Evolutionary conservation across 1,140 invertebrate genomes (phyloP).

Genomic region (Cotesia glomerata): DNA sequence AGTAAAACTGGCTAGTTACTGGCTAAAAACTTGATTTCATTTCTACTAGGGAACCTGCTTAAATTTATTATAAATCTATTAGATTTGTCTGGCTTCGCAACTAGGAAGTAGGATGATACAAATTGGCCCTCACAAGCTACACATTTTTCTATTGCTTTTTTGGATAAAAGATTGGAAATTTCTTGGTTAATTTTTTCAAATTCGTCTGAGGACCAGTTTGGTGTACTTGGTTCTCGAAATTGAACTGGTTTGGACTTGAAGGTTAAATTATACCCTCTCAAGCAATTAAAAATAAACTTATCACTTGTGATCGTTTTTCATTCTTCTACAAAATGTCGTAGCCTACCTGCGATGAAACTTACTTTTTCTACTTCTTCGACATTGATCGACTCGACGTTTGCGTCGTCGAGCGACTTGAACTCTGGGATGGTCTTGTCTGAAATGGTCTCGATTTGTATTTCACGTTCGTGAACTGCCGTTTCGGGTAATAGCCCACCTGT

Average conservation of each 20-base stretch:
- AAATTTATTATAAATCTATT: neutral
- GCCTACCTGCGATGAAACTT: conserved; percentile 22
- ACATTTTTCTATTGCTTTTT: neutral
- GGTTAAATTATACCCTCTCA: conserved; percentile 27
- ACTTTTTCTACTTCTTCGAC: conserved; percentile 26
- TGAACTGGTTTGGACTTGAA: conserved; percentile 17
- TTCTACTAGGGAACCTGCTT: too few species aligned
- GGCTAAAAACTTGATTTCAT: too few species aligned
- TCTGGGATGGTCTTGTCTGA: conserved; percentile 10
- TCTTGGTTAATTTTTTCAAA: conserved; percentile 12
- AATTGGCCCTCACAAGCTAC: neutral
- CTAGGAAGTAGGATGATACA: neutral
- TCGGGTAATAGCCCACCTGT: conserved; percentile 13
- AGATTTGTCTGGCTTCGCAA: neutral
- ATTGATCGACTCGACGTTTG: conserved; percentile 3
- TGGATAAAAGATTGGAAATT: conserved; percentile 1
- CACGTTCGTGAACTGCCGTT: conserved; percentile 1
- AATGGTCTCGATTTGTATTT: conserved; percentile 13
- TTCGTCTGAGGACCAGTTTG: conserved; percentile 23
- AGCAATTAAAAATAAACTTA: conserved; percentile 20
- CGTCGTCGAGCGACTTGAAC: neutral
- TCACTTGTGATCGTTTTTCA: conserved; percentile 27
- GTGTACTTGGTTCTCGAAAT: conserved; percentile 24
- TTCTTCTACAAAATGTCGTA: conserved; percentile 10
- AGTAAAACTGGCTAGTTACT: too few species aligned